Conservation (phyloP, 2,888 invertebrate species). For the Calephelis perditalis region DNA sequence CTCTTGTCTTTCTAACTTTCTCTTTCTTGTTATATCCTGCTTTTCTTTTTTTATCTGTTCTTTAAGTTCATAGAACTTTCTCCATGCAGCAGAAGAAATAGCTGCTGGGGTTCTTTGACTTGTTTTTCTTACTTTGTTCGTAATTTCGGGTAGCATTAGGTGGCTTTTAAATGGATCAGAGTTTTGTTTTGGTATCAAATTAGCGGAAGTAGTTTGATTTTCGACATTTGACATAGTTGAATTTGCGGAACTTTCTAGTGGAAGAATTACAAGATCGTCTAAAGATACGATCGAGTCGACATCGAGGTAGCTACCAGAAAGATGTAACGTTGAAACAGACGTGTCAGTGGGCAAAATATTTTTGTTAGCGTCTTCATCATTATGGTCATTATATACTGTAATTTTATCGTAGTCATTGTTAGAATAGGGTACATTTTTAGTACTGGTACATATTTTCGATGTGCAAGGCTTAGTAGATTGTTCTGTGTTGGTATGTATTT, state of each 20-base stretch:
- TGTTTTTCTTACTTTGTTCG: conserved; percentile 29
- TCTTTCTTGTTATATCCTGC: conserved; percentile 31
- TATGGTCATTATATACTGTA: conserved; percentile 26
- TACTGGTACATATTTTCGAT: conserved; percentile 26
- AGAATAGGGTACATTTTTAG: conserved; percentile 24
- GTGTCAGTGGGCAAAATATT: conserved; percentile 25
- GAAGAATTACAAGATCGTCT: conserved; percentile 33
- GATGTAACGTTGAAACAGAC: conserved; percentile 30
- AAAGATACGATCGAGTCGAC: conserved; percentile 28
- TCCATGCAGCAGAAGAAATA: conserved; percentile 32
- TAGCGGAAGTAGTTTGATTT: conserved; percentile 3
- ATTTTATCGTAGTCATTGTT: conserved; percentile 27
- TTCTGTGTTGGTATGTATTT: conserved; percentile 17
- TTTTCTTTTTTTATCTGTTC: conserved; percentile 31
- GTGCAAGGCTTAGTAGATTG: conserved; percentile 26
- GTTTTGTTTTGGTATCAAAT: conserved; percentile 25
- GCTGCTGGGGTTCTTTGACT: conserved; percentile 32
- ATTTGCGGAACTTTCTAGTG: conserved; percentile 23
- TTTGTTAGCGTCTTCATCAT: conserved; percentile 24
- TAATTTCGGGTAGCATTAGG: conserved; percentile 32
- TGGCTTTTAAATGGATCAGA: conserved; percentile 31
- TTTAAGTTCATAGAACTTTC: conserved; percentile 30
- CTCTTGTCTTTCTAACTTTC: conserved; percentile 29
- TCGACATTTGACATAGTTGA: conserved; percentile 23
- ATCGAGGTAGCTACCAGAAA: conserved; percentile 27